These are phyloP conservation scores for Dendroctonus valens DNA, from an alignment of 1,140 invertebrate genomes.

Conservation along the genomic window DNA sequence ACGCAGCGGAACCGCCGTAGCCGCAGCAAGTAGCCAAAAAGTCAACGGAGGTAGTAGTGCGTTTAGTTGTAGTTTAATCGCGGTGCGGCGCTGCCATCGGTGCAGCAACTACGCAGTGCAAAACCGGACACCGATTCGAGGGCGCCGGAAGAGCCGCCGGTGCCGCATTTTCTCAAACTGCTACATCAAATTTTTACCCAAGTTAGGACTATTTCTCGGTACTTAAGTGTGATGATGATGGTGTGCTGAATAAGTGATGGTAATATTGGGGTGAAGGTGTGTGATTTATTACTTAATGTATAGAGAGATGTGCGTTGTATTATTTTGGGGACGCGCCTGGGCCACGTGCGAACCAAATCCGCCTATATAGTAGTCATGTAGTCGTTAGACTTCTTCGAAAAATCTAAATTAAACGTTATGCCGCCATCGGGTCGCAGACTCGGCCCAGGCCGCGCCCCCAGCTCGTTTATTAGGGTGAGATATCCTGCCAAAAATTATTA, in stretches of 20 bases:
- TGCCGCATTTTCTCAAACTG: conserved; percentile 36
- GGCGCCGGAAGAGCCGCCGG: too few relatives aligned
- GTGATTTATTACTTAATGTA: not conserved
- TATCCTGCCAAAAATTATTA: conserved; percentile 51
- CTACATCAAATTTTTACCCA: conserved; percentile 44
- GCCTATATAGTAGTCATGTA: too few relatives aligned
- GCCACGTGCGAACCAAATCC: too few relatives aligned
- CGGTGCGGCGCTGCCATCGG: conserved; percentile 9
- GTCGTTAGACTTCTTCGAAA: too few relatives aligned
- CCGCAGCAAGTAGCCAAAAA: conserved; percentile 14
- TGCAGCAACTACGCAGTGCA: conserved; percentile 41
- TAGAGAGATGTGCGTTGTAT: too few relatives aligned
- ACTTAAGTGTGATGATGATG: conserved; percentile 45
- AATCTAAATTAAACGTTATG: too few relatives aligned
- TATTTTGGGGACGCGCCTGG: too few relatives aligned
- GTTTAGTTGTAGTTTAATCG: conserved; percentile 11
- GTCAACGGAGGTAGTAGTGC: not conserved
- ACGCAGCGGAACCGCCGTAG: conserved; percentile 8
- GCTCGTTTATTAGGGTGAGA: conserved; percentile 45
- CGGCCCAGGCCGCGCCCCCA: too few relatives aligned
- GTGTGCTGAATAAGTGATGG: conserved; percentile 26
- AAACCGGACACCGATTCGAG: conserved; percentile 35
- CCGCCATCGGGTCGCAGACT: too few relatives aligned
- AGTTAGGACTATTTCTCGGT: conserved; percentile 46
- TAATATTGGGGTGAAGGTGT: conserved; percentile 10